These are phyloP conservation scores for Frieseomelitta varia DNA, from an alignment of 1,140 invertebrate species.

Conservation along the genomic window DNA sequence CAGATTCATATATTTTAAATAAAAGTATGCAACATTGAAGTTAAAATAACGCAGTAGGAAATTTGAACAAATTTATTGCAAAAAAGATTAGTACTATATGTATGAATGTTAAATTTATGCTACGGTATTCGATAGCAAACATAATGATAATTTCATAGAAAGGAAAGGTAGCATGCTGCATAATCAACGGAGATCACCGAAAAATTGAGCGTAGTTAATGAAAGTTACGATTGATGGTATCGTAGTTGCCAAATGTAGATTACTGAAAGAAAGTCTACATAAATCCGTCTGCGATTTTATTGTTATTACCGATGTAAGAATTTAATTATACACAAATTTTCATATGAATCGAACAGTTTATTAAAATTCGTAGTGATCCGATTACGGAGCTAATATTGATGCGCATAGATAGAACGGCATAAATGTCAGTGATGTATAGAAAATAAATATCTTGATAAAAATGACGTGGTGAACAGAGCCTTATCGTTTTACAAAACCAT, in stretches of 20 bases:
- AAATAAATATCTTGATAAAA: constrained; percentile 70
- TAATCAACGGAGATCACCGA: constrained; percentile 36
- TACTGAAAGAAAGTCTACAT: constrained; percentile 53
- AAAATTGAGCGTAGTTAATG: constrained; percentile 54
- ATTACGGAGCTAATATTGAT: constrained; percentile 34
- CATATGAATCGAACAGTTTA: constrained; percentile 42
- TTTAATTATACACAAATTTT: constrained; percentile 61
- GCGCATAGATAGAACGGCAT: constrained; percentile 36
- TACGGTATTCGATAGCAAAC: not conserved
- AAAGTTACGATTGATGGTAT: constrained; percentile 63
- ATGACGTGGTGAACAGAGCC: constrained; percentile 72
- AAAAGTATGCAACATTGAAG: not conserved
- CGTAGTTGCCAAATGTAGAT: constrained; percentile 58
- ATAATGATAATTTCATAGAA: not conserved
- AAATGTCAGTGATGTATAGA: constrained; percentile 54
- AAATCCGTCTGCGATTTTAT: constrained; percentile 66
- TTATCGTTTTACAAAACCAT: constrained; percentile 60
- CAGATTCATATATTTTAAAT: constrained; percentile 2
- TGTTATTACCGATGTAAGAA: constrained; percentile 67
- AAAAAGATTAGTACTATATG: not conserved
- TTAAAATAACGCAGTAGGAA: constrained; percentile 1
- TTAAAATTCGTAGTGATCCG: constrained; percentile 54
- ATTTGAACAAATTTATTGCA: constrained; percentile 2
- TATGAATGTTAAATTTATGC: not conserved
- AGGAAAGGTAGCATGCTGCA: constrained; percentile 58